Conservation (phyloP, 2,888 invertebrate species). For the Rhingia rostrata region DNA sequence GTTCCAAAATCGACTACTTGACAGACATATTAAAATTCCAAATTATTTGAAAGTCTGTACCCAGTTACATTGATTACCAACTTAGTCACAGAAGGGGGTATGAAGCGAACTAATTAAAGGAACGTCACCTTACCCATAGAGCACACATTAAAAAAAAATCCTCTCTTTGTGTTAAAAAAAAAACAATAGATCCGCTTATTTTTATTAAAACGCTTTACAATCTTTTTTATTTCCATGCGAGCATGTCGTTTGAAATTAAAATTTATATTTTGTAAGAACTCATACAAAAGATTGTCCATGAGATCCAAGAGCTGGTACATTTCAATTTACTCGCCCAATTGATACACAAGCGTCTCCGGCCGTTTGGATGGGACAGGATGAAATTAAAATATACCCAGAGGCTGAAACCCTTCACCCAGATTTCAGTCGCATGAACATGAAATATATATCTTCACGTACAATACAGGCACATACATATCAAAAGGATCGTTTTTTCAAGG, state of each 20-base stretch:
- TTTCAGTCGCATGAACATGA: background rate
- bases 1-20: too few species aligned
- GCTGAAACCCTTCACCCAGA: conserved; percentile 59
- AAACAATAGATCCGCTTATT: too few species aligned
- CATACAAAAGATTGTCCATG: background rate
- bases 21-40: too few species aligned
- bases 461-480: background rate
- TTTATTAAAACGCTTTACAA: too few species aligned
- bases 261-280: background rate
- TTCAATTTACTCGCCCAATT: conserved; percentile 58
- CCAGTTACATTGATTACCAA: too few species aligned
- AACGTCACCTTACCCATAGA: too few species aligned
- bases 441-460: background rate
- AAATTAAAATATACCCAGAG: conserved; percentile 34
- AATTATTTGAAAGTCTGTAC: too few species aligned
- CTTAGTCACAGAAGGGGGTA: too few species aligned
- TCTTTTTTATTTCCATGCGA: too few species aligned
- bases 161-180: too few species aligned
- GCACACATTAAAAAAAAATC: too few species aligned
- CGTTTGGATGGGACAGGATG: conserved; percentile 15
- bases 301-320: conserved; percentile 31
- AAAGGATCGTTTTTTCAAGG: background rate
- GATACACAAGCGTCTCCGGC: conserved; percentile 50
- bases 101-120: too few species aligned
- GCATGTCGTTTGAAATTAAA: conserved; percentile 22